Base-by-base conservation (phyloP, 2,888 invertebrate genomes). In the Folsomia candida region DNA sequence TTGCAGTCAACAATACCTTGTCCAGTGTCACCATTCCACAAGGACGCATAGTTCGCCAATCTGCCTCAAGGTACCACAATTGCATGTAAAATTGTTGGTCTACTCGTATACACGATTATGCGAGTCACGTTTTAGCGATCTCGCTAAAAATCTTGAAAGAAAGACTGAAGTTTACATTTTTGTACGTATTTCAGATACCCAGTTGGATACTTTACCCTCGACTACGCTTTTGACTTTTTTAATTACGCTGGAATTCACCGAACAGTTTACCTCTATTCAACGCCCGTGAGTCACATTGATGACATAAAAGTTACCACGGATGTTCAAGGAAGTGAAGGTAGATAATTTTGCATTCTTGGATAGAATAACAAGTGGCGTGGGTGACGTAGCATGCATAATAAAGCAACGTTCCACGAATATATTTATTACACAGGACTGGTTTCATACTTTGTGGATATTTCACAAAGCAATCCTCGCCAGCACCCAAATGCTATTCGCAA, bases 241-340 rank as follows among this genome's bases (percentile, higher is more conserved):
- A 97, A 98, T 84, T 98, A 97, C 83, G 98, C 97, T 20, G 98
- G 98, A 4, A 96, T 98, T 74, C 94, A 98, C 82, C 89, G 98
- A 67, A 88, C 94, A 14, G 97, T 98, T 28, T 88, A 91, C 80
- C 83, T 98, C n/a, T 93, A 94, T 83, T 91, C 94, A 1, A 95
- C 94, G 1, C 97, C 97, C 1, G 86, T 85, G 75, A 86, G 87
- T 0, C 94, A 90, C 83, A 89, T 97, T 54, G 90, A 93, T 81
- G 96, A 97, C 82, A 89, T 97, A 71, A 69, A 63, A 2, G 68
- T 73, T 11, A 65, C 73, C 3, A 70, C 73, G 4, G 37, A 59
- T 57, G 58, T 67, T 1, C 9, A 29, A 24, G 63, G 63, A 37
- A 24, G 24, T 4, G 27, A 54, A 54, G 54, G n/a, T n/a, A n/a